Base-by-base conservation (phyloP, 2,113 vertebrate species). In the Smithornis capensis region DNA sequence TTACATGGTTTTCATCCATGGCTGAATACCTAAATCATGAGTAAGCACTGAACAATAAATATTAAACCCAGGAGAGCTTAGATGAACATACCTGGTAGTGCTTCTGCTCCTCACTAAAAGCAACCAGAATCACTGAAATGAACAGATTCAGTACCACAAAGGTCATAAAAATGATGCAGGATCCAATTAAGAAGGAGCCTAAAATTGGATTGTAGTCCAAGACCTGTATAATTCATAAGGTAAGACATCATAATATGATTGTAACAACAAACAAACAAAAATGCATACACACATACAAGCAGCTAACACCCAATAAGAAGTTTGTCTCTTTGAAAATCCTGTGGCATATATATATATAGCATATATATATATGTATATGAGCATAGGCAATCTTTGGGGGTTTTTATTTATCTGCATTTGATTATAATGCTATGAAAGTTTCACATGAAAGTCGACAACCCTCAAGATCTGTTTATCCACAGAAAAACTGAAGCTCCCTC, bases 101-200 rank as follows among this genome's bases (percentile, higher is more conserved):
- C 92, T 98, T 98, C 96, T 99, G 99, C 86, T 99, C 99, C 96
- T 99, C 98, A 52, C 97, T 99, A 93, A 99, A 99, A 56, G 99
- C 99, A 95, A 99, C 99, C 84, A 99, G 97, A 92, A 99, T 99
- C 92, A 99, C 99, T 1, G 99, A 99, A 96, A 99, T 99, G 86
- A 99, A 99, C 49, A 99, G 98, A 96, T 99, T 99, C 89, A 99
- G 95, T 53, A 99, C 99, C 90, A 99, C 99, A 92, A 99, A 99
- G 5, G 99, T 99, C 99, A 99, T 99, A 90, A 99, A 99, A 93
- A 99, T 95, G 9, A 99, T 99, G 96, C 99, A 99, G 87, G 99
- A 99, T 73, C 99, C 99, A 75, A 99, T 98, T 83, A 99, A 97
- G 95, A 99, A 98, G 37, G 98, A 99, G 57, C 99, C 99, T 25